Conservation (phyloP, 2,888 invertebrate species). For the Chloromyia formosa region DNA sequence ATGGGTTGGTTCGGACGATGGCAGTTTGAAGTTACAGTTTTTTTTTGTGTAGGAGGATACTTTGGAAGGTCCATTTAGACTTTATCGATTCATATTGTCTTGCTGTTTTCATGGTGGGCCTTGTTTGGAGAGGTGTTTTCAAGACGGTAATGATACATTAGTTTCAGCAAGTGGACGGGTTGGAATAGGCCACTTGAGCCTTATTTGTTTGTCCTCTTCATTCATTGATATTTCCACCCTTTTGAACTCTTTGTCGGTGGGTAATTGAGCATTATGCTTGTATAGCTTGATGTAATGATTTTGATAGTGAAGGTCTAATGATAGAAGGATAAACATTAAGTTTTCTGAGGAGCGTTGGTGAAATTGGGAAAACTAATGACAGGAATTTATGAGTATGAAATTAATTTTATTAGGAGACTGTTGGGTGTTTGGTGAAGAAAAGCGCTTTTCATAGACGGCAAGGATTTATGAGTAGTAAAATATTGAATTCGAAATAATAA, state of each 20-base stretch:
- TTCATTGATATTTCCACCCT: neutral
- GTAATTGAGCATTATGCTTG: too few relatives aligned
- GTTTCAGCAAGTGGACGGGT: neutral
- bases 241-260: neutral
- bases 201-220: neutral
- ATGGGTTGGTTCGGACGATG: neutral
- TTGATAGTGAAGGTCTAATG: too few relatives aligned
- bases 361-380: too few relatives aligned
- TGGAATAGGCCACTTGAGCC: neutral
- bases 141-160: neutral
- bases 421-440: too few relatives aligned
- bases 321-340: too few relatives aligned
- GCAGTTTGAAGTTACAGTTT: neutral
- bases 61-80: conserved; percentile 9
- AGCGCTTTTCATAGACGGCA: too few relatives aligned
- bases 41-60: neutral
- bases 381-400: too few relatives aligned
- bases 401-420: too few relatives aligned
- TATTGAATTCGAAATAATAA: too few relatives aligned
- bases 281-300: too few relatives aligned
- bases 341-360: too few relatives aligned
- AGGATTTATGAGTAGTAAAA: too few relatives aligned
- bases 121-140: neutral
- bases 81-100: conserved; percentile 20
- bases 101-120: neutral